Conservation (phyloP, 1,140 invertebrate genomes). For the Paralvinella palmiformis region DNA sequence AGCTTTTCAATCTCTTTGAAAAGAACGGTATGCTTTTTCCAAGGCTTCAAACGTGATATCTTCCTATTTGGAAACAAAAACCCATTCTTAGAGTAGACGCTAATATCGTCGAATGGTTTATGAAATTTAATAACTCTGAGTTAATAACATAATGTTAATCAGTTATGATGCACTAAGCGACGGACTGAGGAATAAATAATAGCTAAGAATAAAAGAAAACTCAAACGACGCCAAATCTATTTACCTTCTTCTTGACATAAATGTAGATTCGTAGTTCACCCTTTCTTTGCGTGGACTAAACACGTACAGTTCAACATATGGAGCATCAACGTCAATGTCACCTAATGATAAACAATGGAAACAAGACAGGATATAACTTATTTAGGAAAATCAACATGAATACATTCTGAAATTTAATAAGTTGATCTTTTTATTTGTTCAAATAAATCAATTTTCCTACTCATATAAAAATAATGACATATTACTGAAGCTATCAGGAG, state of each 20-base stretch:
- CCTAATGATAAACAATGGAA: slow-evolving; percentile 45
- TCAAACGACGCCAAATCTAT: no score
- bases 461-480: slow-evolving; percentile 1
- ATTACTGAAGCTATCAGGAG: neutral
- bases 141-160: no score
- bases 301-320: slow-evolving; percentile 68
- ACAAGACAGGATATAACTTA: neutral
- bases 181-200: no score
- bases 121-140: no score
- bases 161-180: no score
- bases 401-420: neutral
- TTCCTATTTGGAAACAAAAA: slow-evolving; percentile 15
- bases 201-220: neutral
- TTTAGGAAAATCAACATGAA: neutral
- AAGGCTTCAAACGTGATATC: slow-evolving; percentile 2
- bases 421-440: neutral
- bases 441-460: neutral
- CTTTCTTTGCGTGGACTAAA: slow-evolving; percentile 62
- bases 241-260: no score
- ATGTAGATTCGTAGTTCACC: neutral
- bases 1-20: neutral
- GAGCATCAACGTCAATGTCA: slow-evolving; percentile 75
- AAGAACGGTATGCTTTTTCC: neutral
- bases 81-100: slow-evolving; percentile 28
- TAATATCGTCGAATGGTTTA: slow-evolving; percentile 29